phyloP scores from a whole-genome alignment of 2,797 vertebrate species.

The Tokudaia tokunoshimensis region DNA sequence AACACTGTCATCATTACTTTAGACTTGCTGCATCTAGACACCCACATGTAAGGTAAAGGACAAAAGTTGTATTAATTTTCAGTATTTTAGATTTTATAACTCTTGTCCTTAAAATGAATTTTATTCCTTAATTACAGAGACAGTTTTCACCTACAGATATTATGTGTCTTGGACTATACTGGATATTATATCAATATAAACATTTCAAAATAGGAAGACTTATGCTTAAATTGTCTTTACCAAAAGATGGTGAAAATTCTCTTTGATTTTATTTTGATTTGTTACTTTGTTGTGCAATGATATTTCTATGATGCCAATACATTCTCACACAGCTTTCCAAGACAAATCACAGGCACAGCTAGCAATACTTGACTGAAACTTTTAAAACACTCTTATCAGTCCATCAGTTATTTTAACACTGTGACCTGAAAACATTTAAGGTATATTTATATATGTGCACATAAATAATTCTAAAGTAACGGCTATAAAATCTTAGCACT shows the following conservation, averaged over 20 bases:
- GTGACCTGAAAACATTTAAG: neutral
- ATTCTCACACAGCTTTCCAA: neutral
- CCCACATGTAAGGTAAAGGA: neutral
- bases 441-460: neutral
- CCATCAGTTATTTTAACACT: neutral
- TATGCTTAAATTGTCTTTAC: neutral
- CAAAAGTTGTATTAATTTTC: neutral
- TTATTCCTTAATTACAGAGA: neutral
- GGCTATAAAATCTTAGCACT: neutral
- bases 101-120: neutral
- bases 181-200: neutral
- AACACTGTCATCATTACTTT: neutral
- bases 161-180: neutral
- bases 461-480: neutral
- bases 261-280: neutral
- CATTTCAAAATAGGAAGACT: neutral
- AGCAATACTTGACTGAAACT: neutral
- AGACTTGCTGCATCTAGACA: neutral
- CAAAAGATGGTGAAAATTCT: neutral
- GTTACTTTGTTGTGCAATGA: neutral
- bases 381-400: neutral
- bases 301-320: neutral
- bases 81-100: neutral
- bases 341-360: neutral
- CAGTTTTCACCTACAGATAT: neutral